phyloP scores from a whole-genome alignment of 2,113 vertebrate genomes.

The Etheostoma spectabile region DNA sequence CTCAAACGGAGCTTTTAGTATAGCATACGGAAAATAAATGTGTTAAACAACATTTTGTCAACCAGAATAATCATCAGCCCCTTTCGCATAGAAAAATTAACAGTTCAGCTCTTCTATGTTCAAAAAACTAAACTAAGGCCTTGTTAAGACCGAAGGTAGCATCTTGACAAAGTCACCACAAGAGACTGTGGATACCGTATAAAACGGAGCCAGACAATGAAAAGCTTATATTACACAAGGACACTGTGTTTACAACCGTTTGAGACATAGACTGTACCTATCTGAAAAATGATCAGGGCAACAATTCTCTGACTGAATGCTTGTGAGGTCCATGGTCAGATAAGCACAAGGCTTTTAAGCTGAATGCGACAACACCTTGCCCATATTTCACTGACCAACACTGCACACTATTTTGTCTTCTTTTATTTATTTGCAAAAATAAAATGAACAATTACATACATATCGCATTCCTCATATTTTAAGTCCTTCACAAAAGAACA shows the following conservation, averaged over 20 bases:
- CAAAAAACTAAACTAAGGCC: background rate
- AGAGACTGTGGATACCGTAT: background rate
- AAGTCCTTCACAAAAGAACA: no score
- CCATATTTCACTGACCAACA: no score
- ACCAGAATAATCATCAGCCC: conserved; percentile 1
- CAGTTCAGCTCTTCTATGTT: background rate
- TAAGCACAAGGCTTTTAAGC: background rate
- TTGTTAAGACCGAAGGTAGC: background rate
- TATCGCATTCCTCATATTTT: no score
- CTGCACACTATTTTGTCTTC: no score
- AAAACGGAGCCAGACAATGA: background rate
- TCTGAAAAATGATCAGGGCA: background rate
- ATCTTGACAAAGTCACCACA: conserved; percentile 5
- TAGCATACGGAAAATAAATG: no score
- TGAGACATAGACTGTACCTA: background rate
- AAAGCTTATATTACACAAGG: background rate
- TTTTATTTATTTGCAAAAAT: no score
- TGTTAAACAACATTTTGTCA: no score
- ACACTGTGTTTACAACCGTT: background rate
- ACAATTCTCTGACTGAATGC: background rate
- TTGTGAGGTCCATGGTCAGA: background rate
- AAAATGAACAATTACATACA: no score
- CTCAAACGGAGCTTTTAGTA: no score
- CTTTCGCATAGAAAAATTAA: conserved; percentile 2
- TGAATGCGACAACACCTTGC: no score